phyloP scores from a whole-genome alignment of 2,113 vertebrate genomes.

The Odontesthes bonariensis region DNA sequence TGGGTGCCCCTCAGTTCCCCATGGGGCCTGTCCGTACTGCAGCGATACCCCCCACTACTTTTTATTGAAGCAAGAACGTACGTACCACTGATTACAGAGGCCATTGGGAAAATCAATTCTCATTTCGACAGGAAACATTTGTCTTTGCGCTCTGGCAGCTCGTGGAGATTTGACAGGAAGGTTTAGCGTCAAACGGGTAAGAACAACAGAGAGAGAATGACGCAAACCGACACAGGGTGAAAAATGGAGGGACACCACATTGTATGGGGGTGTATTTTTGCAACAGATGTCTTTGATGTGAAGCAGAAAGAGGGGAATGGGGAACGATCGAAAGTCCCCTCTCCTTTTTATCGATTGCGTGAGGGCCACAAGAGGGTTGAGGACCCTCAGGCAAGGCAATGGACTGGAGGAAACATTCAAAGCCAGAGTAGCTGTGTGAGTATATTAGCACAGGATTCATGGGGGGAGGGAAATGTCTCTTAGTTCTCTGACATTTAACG shows the following conservation, averaged over 20 bases:
- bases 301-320: constrained; percentile 15
- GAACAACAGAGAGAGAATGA: not conserved
- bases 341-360: constrained; percentile 54
- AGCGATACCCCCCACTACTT: constrained; percentile 30
- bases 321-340: constrained; percentile 38
- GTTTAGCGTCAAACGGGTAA: constrained; percentile 59
- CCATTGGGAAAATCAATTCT: constrained; percentile 79
- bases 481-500: constrained; percentile 56
- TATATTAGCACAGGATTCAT: constrained; percentile 51
- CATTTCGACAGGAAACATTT: constrained; percentile 78
- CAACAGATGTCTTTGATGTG: constrained; percentile 33
- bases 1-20: constrained; percentile 38
- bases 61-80: constrained; percentile 73
- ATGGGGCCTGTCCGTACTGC: constrained; percentile 26
- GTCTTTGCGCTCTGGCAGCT: constrained; percentile 66
- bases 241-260: not conserved
- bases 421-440: constrained; percentile 39
- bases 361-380: constrained; percentile 20
- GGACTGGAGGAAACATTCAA: constrained; percentile 42
- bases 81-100: constrained; percentile 65
- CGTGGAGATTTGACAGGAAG: constrained; percentile 56
- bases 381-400: constrained; percentile 48
- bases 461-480: constrained; percentile 14
- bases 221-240: not conserved
- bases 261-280: constrained; percentile 7